These are phyloP conservation scores for Centrocercus urophasianus DNA, from an alignment of 2,113 vertebrate genomes.

Conservation along the genomic window DNA sequence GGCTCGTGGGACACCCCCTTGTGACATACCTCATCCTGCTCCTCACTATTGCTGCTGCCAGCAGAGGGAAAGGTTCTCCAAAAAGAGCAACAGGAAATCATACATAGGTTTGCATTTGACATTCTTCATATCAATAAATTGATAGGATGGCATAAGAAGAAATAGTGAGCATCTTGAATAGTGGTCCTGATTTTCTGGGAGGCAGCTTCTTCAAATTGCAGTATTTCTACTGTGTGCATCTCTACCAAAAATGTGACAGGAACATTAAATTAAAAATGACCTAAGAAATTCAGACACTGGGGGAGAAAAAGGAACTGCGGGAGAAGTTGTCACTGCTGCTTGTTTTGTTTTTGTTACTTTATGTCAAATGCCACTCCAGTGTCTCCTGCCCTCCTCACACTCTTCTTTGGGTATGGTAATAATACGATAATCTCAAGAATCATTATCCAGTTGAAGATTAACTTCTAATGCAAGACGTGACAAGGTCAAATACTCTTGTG, in stretches of 20 bases:
- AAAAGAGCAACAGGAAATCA: background rate
- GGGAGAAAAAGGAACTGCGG: background rate
- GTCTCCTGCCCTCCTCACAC: background rate
- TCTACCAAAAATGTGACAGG: background rate
- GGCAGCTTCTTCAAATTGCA: background rate
- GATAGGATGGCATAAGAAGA: background rate
- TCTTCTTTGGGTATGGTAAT: background rate
- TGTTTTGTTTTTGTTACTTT: background rate
- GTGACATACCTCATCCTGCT: background rate
- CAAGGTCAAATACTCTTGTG: background rate
- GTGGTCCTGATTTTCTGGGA: background rate
- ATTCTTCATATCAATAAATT: background rate
- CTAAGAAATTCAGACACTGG: background rate
- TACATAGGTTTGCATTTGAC: background rate
- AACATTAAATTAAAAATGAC: background rate
- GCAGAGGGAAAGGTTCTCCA: background rate
- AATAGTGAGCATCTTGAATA: background rate
- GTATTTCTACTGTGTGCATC: background rate
- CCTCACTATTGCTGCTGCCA: background rate
- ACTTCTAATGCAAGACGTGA: background rate
- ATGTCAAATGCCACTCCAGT: background rate
- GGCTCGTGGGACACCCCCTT: background rate
- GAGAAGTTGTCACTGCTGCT: background rate
- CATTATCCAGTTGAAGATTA: background rate
- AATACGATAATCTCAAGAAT: background rate